Evolutionary conservation across 1,140 invertebrate genomes (phyloP).

Genomic region (Solenopsis invicta): DNA sequence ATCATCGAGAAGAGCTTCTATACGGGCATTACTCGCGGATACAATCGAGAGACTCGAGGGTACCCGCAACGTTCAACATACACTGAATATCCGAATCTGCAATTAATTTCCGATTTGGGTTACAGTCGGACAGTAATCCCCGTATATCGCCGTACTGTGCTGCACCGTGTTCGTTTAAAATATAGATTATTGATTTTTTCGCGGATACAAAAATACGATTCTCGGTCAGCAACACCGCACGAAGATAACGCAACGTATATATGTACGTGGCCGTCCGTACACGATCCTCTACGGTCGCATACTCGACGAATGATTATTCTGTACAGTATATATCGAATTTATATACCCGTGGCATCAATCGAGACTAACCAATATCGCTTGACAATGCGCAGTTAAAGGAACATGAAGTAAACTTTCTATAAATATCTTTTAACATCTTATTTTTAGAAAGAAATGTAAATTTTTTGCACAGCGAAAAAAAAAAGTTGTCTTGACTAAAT

Average conservation of each 20-base stretch:
- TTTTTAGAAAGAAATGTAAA: not conserved
- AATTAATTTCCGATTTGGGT: constrained; percentile 11
- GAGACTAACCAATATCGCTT: constrained; percentile 8
- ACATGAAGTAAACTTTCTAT: not conserved
- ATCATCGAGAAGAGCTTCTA: constrained; percentile 54
- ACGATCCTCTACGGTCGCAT: constrained; percentile 4
- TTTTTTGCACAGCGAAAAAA: not conserved
- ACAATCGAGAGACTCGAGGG: not conserved
- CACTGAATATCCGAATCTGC: not conserved
- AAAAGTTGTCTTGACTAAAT: too few relatives aligned
- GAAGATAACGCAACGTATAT: constrained; percentile 33
- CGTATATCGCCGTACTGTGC: constrained; percentile 17
- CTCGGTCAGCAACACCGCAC: constrained; percentile 64
- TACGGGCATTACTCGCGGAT: constrained; percentile 33
- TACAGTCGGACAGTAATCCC: constrained; percentile 15
- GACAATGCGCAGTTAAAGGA: not conserved
- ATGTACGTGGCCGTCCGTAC: constrained; percentile 14
- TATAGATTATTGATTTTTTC: constrained; percentile 71
- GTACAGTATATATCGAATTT: constrained; percentile 43
- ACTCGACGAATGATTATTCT: constrained; percentile 49
- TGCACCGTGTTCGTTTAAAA: constrained; percentile 69
- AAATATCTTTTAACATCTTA: not conserved
- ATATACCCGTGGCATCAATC: not conserved
- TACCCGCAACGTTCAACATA: not conserved
- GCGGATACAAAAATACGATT: constrained; percentile 75